Evolutionary conservation across 2,888 invertebrate genomes (phyloP), one percentile per base, ranked within the genome.

Genomic region (Spialia ferax): DNA sequence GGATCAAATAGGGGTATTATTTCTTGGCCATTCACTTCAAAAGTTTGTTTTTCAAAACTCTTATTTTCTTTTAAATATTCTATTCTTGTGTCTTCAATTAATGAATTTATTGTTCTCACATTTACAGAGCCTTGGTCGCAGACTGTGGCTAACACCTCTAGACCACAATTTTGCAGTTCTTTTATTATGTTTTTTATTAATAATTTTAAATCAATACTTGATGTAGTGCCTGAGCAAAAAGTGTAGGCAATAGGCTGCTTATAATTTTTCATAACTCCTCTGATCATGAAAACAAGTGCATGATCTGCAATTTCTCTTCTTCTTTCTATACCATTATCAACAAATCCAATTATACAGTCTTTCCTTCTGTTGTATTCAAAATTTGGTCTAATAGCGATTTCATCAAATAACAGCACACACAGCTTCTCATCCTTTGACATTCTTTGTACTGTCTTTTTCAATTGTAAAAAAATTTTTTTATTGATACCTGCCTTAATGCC

Each of bases 391-490:
- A 48, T 10, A 0, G 20, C 18, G 1, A 48, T 48, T 18, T 48
- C 48, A 20, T 48, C 48, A 20, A 48, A 20, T 15, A 48, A 15
- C 1, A 48, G 8, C 18, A 8, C 20, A 8, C 48, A 48, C 10
- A 48, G 18, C 10, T 18, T 48, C 8, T 48, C 45, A 45, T 45
- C 18, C 7, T 45, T 15, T 3, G 1, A 2, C 45, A 45, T 45
- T n/a, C 3, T 50, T 20, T 50, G 18, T 20, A 22, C 50, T 11
- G 7, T 50, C 22, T 50, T 50, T 50, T 50, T 20, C 50, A 50
- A 50, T 50, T 50, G 50, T 54, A 26, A 11, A 54, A 54, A 54
- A n/a, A 29, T n/a, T 0, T 54, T 54, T 4, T 54, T 26, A 26
- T 54, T 54, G 11, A 54, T 54, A n/a, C 54, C 54, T 6, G 54